phyloP scores from a whole-genome alignment of 2,113 vertebrate species.

The Maccullochella peelii region DNA sequence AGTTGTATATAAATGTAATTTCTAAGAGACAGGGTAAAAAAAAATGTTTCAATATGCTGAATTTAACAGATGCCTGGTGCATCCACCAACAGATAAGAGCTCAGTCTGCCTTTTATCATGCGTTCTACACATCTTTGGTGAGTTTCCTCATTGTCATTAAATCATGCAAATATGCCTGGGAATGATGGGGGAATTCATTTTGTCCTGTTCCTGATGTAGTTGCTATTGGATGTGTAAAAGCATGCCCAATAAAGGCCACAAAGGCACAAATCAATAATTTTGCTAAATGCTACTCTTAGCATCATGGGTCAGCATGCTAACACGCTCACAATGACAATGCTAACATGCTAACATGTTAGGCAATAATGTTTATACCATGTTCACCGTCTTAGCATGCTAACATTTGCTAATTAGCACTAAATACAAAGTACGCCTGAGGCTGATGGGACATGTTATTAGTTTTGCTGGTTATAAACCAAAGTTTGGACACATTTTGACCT shows the following conservation, averaged over 20 bases:
- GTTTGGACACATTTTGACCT: too few species aligned
- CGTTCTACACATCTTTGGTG: not conserved
- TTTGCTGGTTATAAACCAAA: too few species aligned
- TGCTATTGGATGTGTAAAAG: constrained; percentile 25
- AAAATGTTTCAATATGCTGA: too few species aligned
- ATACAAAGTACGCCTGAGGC: too few species aligned
- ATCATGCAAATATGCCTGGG: constrained; percentile 24
- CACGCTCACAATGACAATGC: not conserved
- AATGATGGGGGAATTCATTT: not conserved
- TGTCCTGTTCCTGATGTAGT: not conserved
- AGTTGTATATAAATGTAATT: not conserved
- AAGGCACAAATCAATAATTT: constrained; percentile 13
- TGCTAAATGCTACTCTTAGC: not conserved
- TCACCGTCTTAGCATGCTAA: not conserved
- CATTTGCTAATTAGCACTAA: not conserved
- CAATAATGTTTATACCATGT: not conserved
- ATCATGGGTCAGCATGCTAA: not conserved
- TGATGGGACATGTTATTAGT: too few species aligned
- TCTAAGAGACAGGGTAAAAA: not conserved
- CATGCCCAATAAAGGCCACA: not conserved
- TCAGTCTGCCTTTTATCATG: not conserved
- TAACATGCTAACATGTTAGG: not conserved
- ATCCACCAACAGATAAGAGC: not conserved
- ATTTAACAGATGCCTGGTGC: not conserved
- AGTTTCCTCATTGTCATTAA: constrained; percentile 23